Base-by-base conservation (phyloP, 1,140 invertebrate species). In the Anastrepha obliqua region DNA sequence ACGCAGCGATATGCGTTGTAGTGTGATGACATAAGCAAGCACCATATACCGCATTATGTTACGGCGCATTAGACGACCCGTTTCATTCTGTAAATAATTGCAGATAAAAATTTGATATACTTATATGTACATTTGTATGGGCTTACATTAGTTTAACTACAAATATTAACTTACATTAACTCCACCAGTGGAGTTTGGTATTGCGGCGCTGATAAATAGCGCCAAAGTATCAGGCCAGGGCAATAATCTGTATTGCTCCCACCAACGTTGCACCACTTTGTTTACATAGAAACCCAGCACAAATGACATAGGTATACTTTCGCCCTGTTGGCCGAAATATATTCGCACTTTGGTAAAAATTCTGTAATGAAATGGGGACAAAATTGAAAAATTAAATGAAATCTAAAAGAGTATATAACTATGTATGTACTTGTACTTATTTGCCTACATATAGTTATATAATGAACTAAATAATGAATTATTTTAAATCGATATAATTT, bases 221-320 rank as follows among this genome's bases (percentile, higher is more conserved):
- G 97, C 97, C 87, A 98, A 94, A 86, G 97, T 97, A 93, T 98
- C 97, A 0, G 97, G 97, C 97, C 97, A 98, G 29, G 97, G 98
- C 88, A 98, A 94, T 89, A 98, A 94, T 94, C 97, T 95, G 94
- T 98, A 98, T 91, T 98, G 97, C 90, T 98, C 97, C 97, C 97
- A 98, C 97, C 97, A 99, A 91, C 98, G 94, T 90, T 97, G 97
- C 85, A 98, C 97, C 44, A 98, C 96, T 88, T 98, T 94, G 89
- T 96, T 97, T 64, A 99, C 98, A 94, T 98, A 99, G 94, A 99
- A 99, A 89, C 97, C 98, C 86, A 99, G 95, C 15, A 98, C 97
- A 94, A 99, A 98, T 13, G 98, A 98, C 96, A 99, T 97, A 20
- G 97, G 97, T 93, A 98, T 97, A 62, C 96, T 97, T 90, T 97